Evolutionary conservation across 2,797 vertebrate species (phyloP), one percentile per base, ranked within the genome.

Genomic region (Neomorphus geoffroyi): DNA sequence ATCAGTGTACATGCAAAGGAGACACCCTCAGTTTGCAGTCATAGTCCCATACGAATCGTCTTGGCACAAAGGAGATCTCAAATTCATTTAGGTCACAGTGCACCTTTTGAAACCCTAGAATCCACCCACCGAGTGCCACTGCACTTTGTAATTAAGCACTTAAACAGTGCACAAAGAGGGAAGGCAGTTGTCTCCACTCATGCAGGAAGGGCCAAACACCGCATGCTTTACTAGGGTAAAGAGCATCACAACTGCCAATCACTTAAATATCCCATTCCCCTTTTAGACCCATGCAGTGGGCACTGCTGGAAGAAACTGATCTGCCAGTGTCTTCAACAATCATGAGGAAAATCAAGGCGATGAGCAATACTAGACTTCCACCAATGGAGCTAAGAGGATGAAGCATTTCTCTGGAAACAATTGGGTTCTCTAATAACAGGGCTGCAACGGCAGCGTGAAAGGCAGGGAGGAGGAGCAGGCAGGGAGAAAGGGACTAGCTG

Each of bases 401-500:
- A 90, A 93, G 88, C 84, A 93, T 82, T 87, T 94, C 88, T 94
- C 86, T 95, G 94, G 95, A 90, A 95, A 92, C 93, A 96, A 95
- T 94, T 8, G 0, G 23, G 80, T 45, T 94, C 93, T 91, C 94
- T 95, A 96, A 95, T 94, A 96, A 96, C 94, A 93, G 86, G 94
- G 93, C 88, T 96, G 95, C 83, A 67, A 92, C 11, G 0, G 45
- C 10, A 0, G 80, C 2, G 16, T 86, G 83, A 94, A 95, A 94
- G 83, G 67, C 83, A 88, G 57, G 94, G 94, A 96, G 95, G 95
- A 97, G 90, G 90, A 95, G 93, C 95, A 93, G 93, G 93, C 92
- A 11, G 90, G 92, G 88, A 90, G 83, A 95, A 92, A 96, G 92
- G 96, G 92, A 95, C 96, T 94, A 80, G 86, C 95, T 95, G 92